Conservation (phyloP, 2,888 invertebrate species). For the Hyles lineata region DNA sequence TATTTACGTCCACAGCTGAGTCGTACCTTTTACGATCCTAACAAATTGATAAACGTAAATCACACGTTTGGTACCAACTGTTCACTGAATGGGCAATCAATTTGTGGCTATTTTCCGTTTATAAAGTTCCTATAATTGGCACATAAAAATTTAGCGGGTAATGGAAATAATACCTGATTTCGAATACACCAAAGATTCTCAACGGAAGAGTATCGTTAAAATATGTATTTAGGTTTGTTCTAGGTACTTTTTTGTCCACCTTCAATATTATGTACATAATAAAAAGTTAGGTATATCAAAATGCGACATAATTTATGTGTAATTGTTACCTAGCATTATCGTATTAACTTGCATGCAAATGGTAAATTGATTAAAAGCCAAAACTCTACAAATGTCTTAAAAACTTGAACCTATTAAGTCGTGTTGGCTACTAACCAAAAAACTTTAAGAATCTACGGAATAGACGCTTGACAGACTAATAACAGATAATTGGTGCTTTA, state of each 20-base stretch:
- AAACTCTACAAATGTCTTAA: too few relatives aligned
- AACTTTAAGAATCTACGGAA: neutral
- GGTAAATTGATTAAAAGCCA: too few relatives aligned
- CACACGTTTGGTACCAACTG: neutral
- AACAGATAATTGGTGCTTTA: neutral
- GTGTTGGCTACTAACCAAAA: neutral
- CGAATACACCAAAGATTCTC: neutral
- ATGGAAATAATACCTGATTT: neutral
- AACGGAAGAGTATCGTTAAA: neutral
- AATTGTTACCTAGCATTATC: too few relatives aligned
- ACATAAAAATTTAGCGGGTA: neutral
- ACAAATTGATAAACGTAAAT: neutral
- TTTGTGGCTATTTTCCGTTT: constrained; percentile 3
- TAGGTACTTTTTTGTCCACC: too few relatives aligned
- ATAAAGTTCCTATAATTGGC: neutral
- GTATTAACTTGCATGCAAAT: too few relatives aligned
- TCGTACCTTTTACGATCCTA: neutral
- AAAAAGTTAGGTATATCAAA: too few relatives aligned
- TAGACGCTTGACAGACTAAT: neutral
- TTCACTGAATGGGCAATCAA: neutral
- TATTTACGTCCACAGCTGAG: too few relatives aligned
- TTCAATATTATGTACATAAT: too few relatives aligned
- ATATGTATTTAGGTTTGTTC: too few relatives aligned
- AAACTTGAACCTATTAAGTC: neutral
- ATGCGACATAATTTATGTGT: too few relatives aligned